Percentiles rank a stretch among this genome's conserved stretches.
Evolutionary conservation across 2,888 invertebrate species (phyloP).

Genomic region (Drosophila antonietae): DNA sequence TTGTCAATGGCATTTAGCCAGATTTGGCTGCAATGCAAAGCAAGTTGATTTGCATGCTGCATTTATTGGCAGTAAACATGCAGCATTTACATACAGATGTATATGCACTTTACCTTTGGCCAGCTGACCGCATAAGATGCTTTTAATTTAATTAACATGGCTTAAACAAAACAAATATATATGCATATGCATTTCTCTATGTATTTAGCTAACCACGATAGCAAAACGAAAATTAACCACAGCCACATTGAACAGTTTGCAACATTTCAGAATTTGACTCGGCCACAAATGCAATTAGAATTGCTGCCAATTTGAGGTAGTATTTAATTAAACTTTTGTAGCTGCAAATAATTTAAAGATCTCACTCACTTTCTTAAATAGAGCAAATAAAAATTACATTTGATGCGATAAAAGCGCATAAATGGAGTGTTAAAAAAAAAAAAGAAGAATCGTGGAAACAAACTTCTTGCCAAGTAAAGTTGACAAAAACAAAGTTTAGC

Average conservation of each 20-base stretch:
- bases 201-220: conserved; percentile 14
- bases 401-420: conserved; percentile 50
- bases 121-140: conserved; percentile 39
- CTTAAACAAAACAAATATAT: not conserved
- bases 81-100: not conserved
- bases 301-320: conserved; percentile 8
- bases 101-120: conserved; percentile 35
- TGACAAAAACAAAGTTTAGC: conserved; percentile 55
- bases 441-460: conserved; percentile 21
- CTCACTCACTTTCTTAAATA: not conserved
- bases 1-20: conserved; percentile 41
- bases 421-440: conserved; percentile 62
- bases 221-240: conserved; percentile 21
- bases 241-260: conserved; percentile 22
- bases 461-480: conserved; percentile 59
- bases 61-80: conserved; percentile 21
- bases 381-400: conserved; percentile 15
- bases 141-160: conserved; percentile 56
- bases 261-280: not conserved
- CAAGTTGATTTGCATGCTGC: conserved; percentile 26
- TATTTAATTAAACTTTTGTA: not conserved
- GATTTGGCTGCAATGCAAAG: conserved; percentile 32
- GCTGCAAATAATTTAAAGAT: conserved; percentile 10
- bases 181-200: not conserved
- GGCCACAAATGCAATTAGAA: conserved; percentile 6